Percentiles rank a stretch among this genome's conserved stretches.
These are phyloP conservation scores for Drosophila atripex DNA, from an alignment of 2,888 invertebrate species.

Conservation along the genomic window DNA sequence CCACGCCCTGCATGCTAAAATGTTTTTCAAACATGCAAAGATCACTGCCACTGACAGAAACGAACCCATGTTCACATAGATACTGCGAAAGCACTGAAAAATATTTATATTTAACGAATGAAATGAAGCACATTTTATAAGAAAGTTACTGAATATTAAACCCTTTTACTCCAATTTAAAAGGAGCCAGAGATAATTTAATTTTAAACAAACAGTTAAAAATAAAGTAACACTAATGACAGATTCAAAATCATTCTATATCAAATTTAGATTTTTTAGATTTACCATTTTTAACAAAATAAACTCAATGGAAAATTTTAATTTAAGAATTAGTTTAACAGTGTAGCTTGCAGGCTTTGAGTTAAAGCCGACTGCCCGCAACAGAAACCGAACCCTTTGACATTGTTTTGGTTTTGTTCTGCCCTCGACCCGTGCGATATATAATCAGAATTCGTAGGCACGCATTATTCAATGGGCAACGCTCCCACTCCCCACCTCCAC, in stretches of 20 bases:
- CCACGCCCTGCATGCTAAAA: conserved; percentile 75
- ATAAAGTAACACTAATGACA: no score
- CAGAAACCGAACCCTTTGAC: conserved; percentile 69
- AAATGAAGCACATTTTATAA: no score
- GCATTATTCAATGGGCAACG: conserved; percentile 67
- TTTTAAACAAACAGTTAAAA: no score
- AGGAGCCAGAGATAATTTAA: no score
- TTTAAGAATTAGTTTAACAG: not conserved
- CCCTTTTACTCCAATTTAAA: no score
- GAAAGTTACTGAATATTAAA: no score
- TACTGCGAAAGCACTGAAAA: conserved; percentile 6
- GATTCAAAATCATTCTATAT: no score
- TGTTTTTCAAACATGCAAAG: conserved; percentile 76
- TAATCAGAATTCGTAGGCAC: conserved; percentile 78
- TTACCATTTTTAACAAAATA: no score
- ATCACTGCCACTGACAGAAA: conserved; percentile 58
- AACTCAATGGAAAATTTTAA: no score
- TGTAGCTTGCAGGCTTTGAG: conserved; percentile 15
- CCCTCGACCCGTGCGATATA: conserved; percentile 49
- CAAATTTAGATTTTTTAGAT: no score
- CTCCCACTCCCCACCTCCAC: not conserved
- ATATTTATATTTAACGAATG: no score
- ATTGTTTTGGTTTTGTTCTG: conserved; percentile 54
- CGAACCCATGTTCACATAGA: conserved; percentile 22
- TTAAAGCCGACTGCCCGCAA: conserved; percentile 39